Percentiles rank a stretch among this genome's conserved stretches.
phyloP scores from a whole-genome alignment of 2,888 invertebrate species.

The Spialia ferax region DNA sequence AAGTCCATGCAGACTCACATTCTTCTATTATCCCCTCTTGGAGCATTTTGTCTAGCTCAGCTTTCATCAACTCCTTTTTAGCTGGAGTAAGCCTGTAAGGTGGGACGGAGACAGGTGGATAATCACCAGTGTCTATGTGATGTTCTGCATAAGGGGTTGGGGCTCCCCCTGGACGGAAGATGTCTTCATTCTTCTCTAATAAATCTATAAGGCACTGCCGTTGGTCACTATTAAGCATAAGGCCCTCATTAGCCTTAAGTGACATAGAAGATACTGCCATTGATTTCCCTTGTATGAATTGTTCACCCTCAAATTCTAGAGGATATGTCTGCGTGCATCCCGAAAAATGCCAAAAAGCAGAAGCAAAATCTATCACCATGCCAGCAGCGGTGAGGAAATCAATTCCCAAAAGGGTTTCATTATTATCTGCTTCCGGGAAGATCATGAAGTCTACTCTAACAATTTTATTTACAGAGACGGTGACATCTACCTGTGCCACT shows the following conservation, averaged over 20 bases:
- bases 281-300: background rate
- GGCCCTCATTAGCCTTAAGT: constrained; percentile 9
- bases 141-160: constrained; percentile 44
- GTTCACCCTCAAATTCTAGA: constrained; percentile 13
- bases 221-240: constrained; percentile 4
- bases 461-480: background rate
- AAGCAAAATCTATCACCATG: constrained; percentile 12
- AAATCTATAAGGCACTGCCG: background rate
- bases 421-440: background rate
- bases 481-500: background rate
- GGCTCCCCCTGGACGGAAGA: constrained; percentile 11
- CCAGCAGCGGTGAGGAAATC: constrained; percentile 9
- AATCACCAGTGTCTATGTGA: constrained; percentile 50
- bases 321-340: constrained; percentile 11
- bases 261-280: background rate
- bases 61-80: constrained; percentile 32
- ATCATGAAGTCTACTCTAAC: constrained; percentile 6
- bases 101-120: constrained; percentile 30
- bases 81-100: constrained; percentile 39
- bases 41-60: constrained; percentile 44
- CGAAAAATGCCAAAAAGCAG: constrained; percentile 13
- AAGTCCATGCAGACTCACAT: constrained; percentile 59
- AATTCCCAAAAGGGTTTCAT: constrained; percentile 14
- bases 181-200: background rate
- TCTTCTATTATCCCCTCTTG: constrained; percentile 51